Evolutionary conservation across 2,888 invertebrate genomes (phyloP), one percentile per base, ranked within the genome.

Genomic region (Acronicta alni): DNA sequence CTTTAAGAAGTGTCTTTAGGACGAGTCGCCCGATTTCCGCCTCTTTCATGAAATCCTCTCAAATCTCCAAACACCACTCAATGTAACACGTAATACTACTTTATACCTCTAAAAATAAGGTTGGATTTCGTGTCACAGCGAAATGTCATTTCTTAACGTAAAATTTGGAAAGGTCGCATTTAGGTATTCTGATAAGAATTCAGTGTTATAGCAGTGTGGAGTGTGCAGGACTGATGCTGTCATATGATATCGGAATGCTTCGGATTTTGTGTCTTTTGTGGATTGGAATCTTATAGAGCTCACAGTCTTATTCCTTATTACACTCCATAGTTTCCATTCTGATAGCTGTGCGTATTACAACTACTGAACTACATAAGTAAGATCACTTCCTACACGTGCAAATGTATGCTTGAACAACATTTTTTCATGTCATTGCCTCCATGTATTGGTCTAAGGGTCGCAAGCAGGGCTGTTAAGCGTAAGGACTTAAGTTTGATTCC

Each of bases 11-110:
- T 83, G 85, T 87, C 83, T 83, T 77, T 74, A 79, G 77, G 77
- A 81, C 80, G 78, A 81, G 74, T 81, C 82, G 68, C 72, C 83
- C 83, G 86, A 86, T 86, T 86, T 85, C 86, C 85, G 82, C 71
- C 79, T 81, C 85, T 83, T 84, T 82, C 77, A 75, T 54, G 68
- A 78, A 78, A 83, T 83, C 67, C 72, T 58, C 65, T 61, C 51
- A 70, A 73, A 76, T 67, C 60, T 72, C 53, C 55, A 49, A 61
- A 69, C 61, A 72, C 23, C 10, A n/a, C 20, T 14, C 30, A 12
- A n/a, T 5, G 9, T 6, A 54, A 42, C 8, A 7, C 18, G 4
- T 47, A 53, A 73, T 32, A 4, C 45, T 17, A 61, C 73, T 54
- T 30, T 66, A 72, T 15, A 1, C 0, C 1, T 4, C 10, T 8